Evolutionary conservation across 2,888 invertebrate species (phyloP), one percentile per base, ranked within the genome.

Genomic region (Meghimatium bilineatum): DNA sequence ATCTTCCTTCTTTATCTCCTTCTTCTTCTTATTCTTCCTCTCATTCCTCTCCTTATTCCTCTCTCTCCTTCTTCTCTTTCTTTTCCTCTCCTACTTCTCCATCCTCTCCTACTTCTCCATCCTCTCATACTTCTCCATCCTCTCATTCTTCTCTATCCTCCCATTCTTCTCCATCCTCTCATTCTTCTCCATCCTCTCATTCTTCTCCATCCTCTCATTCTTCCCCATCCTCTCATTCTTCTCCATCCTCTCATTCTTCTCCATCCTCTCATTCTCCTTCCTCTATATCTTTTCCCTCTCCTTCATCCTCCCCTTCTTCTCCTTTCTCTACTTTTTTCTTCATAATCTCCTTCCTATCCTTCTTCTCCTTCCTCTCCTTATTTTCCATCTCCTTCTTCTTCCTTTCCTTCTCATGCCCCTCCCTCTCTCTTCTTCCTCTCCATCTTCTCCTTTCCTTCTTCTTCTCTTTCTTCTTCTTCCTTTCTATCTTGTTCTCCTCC

Each of bases 211-310:
- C 60, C n/a, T 60, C 60, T 60, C n/a, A 20, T 60, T 60, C 60
- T 60, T 60, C 60, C n/a, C n/a, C 60, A 26, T 60, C 60, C n/a
- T 60, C 60, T 60, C n/a, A 20, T 60, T 10, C 60, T 60, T 60
- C 60, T 60, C n/a, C 60, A 26, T 60, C 60, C n/a, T 60, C 17
- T 60, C n/a, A 5, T 60, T 60, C 60, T 60, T 60, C 60, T 67
- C 32, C 67, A 29, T 67, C 67, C 32, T 67, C 67, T 67, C 32
- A n/a, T 67, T 67, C 67, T 67, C 32, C 67, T 67, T 67, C 67
- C 32, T 67, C 67, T 67, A 29, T n/a, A 29, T 67, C 67, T 67
- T 67, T n/a, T 67, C 29, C 32, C 29, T 67, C 67, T 67, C 29
- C 32, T 32, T 67, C 67, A 29, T 17, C 32, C 29, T 29, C 67